Evolutionary conservation across 2,888 invertebrate species (phyloP).

Genomic region (Ramazzottius varieornatus): DNA sequence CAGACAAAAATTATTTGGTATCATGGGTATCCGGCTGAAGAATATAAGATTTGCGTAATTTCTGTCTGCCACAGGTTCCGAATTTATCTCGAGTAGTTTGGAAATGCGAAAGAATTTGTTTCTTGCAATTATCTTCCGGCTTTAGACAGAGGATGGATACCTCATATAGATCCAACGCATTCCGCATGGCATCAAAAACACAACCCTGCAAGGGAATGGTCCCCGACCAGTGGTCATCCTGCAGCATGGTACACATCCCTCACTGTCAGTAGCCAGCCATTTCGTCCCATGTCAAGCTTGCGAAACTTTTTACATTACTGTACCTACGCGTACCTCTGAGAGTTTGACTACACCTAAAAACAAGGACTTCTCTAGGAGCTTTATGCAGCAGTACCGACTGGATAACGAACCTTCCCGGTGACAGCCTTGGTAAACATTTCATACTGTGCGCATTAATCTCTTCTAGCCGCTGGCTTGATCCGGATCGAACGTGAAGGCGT

Average conservation of each 20-base stretch:
- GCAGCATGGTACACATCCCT: slow-evolving; percentile 17
- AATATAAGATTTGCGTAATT: neutral
- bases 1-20: slow-evolving; percentile 31
- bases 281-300: no score
- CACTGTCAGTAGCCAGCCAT: no score
- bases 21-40: slow-evolving; percentile 40
- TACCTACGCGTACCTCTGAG: no score
- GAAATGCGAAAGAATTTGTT: no score
- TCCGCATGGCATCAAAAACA: slow-evolving; percentile 28
- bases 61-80: no score
- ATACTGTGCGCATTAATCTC: no score
- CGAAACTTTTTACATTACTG: no score
- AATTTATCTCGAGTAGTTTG: no score
- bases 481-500: neutral
- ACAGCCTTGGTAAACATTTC: slow-evolving; percentile 37
- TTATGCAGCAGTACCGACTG: slow-evolving; percentile 49
- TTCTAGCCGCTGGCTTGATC: no score
- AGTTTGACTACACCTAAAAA: no score
- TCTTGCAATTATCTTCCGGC: neutral
- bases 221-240: slow-evolving; percentile 19
- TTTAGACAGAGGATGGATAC: slow-evolving; percentile 48
- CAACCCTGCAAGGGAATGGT: slow-evolving; percentile 16
- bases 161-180: slow-evolving; percentile 54
- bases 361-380: slow-evolving; percentile 35
- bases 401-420: slow-evolving; percentile 39